Evolutionary conservation across 2,113 vertebrate genomes (phyloP), one percentile per base, ranked within the genome.

Genomic region (Cyphomyrus discorhynchus): DNA sequence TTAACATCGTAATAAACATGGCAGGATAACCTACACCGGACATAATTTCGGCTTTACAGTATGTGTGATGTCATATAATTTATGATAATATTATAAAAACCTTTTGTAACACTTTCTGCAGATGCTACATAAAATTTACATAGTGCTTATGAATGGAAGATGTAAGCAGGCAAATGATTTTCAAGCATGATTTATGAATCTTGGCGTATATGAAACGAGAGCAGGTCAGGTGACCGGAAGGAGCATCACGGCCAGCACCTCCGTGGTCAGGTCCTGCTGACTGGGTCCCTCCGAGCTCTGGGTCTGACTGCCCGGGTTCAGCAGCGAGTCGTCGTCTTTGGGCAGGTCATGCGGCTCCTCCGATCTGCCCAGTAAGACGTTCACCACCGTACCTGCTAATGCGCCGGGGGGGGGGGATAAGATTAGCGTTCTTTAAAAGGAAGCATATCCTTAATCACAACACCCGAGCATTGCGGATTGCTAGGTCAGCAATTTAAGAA

Each of bases 291-390:
- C 97, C 3, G 97, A 97, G 93, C 96, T 96, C 93, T 96, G 96
- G 92, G 96, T 98, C 93, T 97, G 93, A 88, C 97, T 97, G 91
- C 94, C 97, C 35, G 95, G 95, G 92, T 98, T 97, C 91, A 97
- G 96, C 86, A 97, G 92, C 74, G 97, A 97, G 92, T 98, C 97
- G 0, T 98, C 97, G 10, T 97, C 97, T 96, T 97, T 97, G 93
- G 96, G 98, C 56, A 97, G 95, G 91, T 95, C 97, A 93, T 96
- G 97, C 93, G 94, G 93, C 45, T 94, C 95, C 92, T 97, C 97
- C 89, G 97, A 94, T 89, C 92, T 96, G 95, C 97, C 96, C 91
- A 97, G 96, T 93, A 97, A 95, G 95, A 98, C 96, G 87, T 97
- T 97, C 90, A 97, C 96, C 91, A 97, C 97, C 93, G 97, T 98